Evolutionary conservation across 2,888 invertebrate genomes (phyloP).

Genomic region (Lepidocyrtoides sp.): DNA sequence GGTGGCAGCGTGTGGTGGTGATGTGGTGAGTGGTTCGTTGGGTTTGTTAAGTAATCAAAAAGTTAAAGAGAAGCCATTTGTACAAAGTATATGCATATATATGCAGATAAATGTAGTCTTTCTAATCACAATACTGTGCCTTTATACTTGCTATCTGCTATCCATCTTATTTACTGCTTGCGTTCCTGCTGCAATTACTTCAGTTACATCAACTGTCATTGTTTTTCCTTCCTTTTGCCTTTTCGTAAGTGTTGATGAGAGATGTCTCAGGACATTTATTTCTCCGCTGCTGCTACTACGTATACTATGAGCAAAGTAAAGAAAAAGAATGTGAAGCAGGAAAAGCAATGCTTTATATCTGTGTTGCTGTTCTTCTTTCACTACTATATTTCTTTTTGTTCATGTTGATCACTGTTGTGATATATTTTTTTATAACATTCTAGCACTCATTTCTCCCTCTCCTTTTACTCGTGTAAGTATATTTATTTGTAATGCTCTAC

Average conservation of each 20-base stretch:
- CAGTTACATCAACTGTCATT: conserved; percentile 73
- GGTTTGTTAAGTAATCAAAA: conserved; percentile 71
- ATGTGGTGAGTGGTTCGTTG: conserved; percentile 59
- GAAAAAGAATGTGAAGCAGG: conserved; percentile 19
- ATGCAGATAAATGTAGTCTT: too few relatives aligned
- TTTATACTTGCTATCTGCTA: neutral
- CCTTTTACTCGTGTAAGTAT: conserved; percentile 23
- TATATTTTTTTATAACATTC: neutral
- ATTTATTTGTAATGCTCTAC: conserved; percentile 70
- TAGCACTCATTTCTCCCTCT: neutral
- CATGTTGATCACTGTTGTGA: conserved; percentile 42
- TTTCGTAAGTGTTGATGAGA: conserved; percentile 68
- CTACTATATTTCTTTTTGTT: neutral
- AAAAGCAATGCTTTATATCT: conserved; percentile 33
- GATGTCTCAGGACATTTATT: conserved; percentile 78
- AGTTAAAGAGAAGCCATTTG: conserved; percentile 17
- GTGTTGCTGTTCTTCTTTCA: neutral
- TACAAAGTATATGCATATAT: neutral
- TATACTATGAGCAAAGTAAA: conserved; percentile 7
- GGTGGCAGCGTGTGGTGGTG: neutral
- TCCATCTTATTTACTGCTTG: conserved; percentile 42
- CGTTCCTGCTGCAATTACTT: conserved; percentile 73
- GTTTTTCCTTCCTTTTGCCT: conserved; percentile 25
- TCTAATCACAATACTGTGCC: too few relatives aligned
- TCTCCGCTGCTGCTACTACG: conserved; percentile 13